Evolutionary conservation across 37 sponge, comb jelly and placozoan species (phyloP).

Genomic region (Chondrosia reniformis): DNA sequence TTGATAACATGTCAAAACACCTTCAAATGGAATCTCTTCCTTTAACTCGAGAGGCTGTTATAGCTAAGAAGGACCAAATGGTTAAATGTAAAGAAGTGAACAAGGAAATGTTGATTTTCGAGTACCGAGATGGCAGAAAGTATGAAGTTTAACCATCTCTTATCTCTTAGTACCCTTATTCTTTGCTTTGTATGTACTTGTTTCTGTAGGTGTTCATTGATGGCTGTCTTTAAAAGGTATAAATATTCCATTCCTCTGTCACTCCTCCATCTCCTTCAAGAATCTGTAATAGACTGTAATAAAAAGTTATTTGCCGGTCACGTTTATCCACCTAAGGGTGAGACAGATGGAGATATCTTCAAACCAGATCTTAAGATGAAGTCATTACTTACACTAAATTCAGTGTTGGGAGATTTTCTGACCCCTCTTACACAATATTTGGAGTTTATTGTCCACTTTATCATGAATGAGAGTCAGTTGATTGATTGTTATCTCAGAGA

Average conservation of each 20-base stretch:
- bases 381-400: conserved; percentile 5
- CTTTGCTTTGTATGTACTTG: no score
- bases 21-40: background rate
- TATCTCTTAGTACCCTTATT: no score
- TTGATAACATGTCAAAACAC: background rate
- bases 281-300: background rate
- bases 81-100: background rate
- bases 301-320: background rate
- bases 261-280: background rate
- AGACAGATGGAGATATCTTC: background rate
- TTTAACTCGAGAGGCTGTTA: background rate
- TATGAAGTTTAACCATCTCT: no score
- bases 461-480: conserved; percentile 47
- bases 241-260: no score
- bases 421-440: conserved; percentile 32
- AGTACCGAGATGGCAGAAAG: no score
- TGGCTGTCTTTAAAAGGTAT: background rate
- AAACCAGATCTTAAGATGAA: background rate
- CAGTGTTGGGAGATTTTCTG: conserved; percentile 16
- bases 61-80: background rate
- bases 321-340: background rate
- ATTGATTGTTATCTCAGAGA: conserved; percentile 55
- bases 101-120: background rate
- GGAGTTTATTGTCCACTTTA: conserved; percentile 56
- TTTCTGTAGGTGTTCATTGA: conserved; percentile 4